phyloP scores from a whole-genome alignment of 2,888 invertebrate genomes.

The Odontocolon sp. region DNA sequence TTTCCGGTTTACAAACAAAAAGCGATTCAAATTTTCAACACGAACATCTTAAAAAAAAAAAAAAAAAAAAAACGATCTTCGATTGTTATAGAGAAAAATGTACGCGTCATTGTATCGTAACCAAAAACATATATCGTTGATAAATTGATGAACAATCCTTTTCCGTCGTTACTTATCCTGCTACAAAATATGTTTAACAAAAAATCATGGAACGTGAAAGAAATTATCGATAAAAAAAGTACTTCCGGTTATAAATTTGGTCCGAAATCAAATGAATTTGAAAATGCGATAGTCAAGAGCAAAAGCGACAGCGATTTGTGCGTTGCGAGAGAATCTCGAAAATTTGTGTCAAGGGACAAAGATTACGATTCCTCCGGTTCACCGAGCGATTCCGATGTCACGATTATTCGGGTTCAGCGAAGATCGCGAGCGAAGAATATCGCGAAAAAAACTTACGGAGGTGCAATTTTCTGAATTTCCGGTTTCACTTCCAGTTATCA shows the following conservation, averaged over 20 bases:
- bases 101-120: no score
- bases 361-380: not conserved
- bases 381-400: constrained; percentile 6
- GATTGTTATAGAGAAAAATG: no score
- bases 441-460: no score
- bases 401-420: constrained; percentile 9
- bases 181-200: not conserved
- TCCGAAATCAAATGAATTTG: not conserved
- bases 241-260: not conserved
- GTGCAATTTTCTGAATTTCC: no score
- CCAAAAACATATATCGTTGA: no score
- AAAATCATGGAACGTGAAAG: constrained; percentile 1
- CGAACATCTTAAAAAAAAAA: no score
- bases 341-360: not conserved
- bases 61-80: no score
- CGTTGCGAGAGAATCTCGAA: not conserved
- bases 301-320: not conserved
- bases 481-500: no score
- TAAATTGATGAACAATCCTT: no score
- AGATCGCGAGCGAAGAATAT: not conserved
- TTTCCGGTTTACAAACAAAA: no score
- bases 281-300: not conserved
- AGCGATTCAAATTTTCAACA: no score
- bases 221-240: not conserved
- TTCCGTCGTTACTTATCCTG: no score